phyloP scores from a whole-genome alignment of 2,113 vertebrate genomes.

The Salvelinus namaycush region DNA sequence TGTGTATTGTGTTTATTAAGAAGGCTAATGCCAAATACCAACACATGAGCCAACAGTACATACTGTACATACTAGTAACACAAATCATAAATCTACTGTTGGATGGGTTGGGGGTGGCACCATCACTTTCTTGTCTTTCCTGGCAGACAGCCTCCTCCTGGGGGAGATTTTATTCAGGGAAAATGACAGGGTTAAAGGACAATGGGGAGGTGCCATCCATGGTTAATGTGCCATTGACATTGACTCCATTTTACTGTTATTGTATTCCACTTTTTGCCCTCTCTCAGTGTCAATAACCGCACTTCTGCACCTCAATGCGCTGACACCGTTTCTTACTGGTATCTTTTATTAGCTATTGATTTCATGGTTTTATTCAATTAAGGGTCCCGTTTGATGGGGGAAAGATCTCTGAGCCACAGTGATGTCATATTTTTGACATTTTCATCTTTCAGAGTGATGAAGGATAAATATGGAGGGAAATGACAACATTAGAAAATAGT shows the following conservation, averaged over 20 bases:
- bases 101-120: not conserved
- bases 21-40: constrained; percentile 35
- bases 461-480: constrained; percentile 49
- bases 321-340: constrained; percentile 59
- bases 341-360: constrained; percentile 68
- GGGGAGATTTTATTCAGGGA: not conserved
- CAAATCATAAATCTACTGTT: not conserved
- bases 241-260: constrained; percentile 15
- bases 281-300: constrained; percentile 43
- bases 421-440: constrained; percentile 71
- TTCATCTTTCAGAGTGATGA: constrained; percentile 58
- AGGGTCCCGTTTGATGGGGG: constrained; percentile 41
- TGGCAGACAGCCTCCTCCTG: not conserved
- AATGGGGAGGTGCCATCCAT: not conserved
- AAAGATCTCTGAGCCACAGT: constrained; percentile 64
- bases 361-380: constrained; percentile 70
- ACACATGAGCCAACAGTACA: not conserved
- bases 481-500: constrained; percentile 37
- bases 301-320: constrained; percentile 47
- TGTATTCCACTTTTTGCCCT: constrained; percentile 17
- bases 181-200: not conserved
- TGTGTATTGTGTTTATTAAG: constrained; percentile 44
- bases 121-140: not conserved
- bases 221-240: not conserved
- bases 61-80: not conserved